Conservation (phyloP, 2,113 vertebrate species). For the Himantopus leucocephalus region DNA sequence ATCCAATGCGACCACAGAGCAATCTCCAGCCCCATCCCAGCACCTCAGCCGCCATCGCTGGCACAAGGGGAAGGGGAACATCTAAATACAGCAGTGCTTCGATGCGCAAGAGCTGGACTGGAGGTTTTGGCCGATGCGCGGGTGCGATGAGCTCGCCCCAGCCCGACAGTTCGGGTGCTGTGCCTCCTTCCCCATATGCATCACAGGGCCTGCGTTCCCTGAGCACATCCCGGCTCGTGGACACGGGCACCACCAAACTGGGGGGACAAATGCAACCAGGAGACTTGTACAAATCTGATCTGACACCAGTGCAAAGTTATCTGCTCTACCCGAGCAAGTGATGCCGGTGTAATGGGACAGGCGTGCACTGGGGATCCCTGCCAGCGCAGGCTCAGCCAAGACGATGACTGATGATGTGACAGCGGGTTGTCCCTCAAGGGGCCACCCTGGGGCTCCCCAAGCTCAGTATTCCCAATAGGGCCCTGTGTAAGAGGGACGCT, state of each 20-base stretch:
- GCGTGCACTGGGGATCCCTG: rapidly evolving
- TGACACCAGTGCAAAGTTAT: not conserved
- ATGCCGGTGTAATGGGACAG: rapidly evolving
- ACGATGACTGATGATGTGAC: not conserved
- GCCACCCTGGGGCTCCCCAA: not conserved
- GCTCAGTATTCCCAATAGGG: rapidly evolving
- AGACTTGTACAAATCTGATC: not conserved
- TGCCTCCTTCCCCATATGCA: rapidly evolving
- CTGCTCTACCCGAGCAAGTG: not conserved
- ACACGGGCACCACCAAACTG: rapidly evolving
- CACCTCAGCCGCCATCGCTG: not conserved
- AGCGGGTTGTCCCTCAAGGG: rapidly evolving
- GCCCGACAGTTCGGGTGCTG: not conserved
- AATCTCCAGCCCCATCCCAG: conserved; percentile 15
- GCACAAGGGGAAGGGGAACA: not conserved
- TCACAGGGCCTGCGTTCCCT: rapidly evolving
- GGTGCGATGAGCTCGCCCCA: not conserved
- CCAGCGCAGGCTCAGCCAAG: not conserved
- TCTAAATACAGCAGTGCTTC: not conserved
- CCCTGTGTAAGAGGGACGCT: not conserved
- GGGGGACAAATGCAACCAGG: not conserved
- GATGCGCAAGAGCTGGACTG: not conserved
- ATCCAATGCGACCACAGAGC: conserved; percentile 39
- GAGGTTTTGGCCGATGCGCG: not conserved
- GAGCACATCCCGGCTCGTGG: rapidly evolving